Evolutionary conservation across 1,140 invertebrate genomes (phyloP), one percentile per base, ranked within the genome.

Genomic region (Solen grandis): DNA sequence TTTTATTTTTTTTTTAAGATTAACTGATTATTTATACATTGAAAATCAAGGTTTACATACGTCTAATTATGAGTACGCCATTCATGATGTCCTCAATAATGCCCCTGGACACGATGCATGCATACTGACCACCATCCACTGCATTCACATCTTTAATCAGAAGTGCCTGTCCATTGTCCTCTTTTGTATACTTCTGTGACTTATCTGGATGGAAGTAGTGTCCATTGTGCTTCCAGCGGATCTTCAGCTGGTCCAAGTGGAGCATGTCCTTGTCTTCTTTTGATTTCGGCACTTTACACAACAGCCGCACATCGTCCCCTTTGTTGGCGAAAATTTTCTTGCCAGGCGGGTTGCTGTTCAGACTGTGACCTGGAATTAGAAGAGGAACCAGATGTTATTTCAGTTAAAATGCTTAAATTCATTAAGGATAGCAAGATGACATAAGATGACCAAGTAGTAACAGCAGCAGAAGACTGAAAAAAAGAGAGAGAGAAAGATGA

Each of bases 71-170:
- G 1, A 99, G 93, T 59, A 96, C 97, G 5, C 98, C 97, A 83
- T 95, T 94, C 0, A 97, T 96, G 2, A 94, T 94, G 1, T 96
- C 95, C 84, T 96, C 95, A 90, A 99, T 98, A 33, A 98, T 93
- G 4, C 95, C 94, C 0, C 98, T 99, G 38, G 93, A 94, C 0
- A 98, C 98, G 29, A 98, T 94, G 92, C 99, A 99, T 0, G 97
- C 98, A 88, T 99, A 99, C 60, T 94, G 94, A 19, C 97, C 98
- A 2, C 98, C 97, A 92, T 99, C 97, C 54, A 97, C 92, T 92
- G 98, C 97, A n/a, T 95, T 96, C 13, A 97, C 97, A 93, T 98
- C 97, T 0, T 96, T 96, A 72, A 99, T 98, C 5, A 96, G 96
- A 59, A 99, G 93, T 13, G 50, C 55, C 41, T 80, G 77, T 25